Evolutionary conservation across 2,113 vertebrate species (phyloP), one percentile per base, ranked within the genome.

Genomic region (Pelusios castaneus): DNA sequence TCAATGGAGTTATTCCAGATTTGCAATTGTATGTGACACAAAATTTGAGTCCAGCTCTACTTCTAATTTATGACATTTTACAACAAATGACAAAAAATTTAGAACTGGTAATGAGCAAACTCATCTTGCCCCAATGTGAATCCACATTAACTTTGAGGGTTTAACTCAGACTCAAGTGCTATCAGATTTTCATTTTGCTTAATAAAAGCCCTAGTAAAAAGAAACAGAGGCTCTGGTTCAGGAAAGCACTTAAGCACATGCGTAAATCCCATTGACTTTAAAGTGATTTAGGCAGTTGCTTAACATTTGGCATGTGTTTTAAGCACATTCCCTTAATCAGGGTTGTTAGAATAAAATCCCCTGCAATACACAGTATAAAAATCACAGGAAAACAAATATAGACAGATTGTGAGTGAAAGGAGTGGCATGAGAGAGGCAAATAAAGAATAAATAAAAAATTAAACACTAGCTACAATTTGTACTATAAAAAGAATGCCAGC

Each of bases 221-320:
- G 87, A 88, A 90, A 95, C 83, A 86, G 92, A 95, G 43, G 10
- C 51, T 63, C 91, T 95, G 0, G 83, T 92, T 85, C 90, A 84
- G 79, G 85, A 88, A 75, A 94, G 45, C 77, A 67, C 19, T 92
- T 82, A 88, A 89, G 60, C 34, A 16, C 89, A 55, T 85, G 56
- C 31, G 56, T 90, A 17, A 22, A 60, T 94, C 79, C 27, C 34
- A 52, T 21, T 49, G n/a, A 67, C 51, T 55, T 82, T 55, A 82
- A n/a, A 77, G 91, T 56, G 70, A 87, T 87, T 34, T 87, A 81
- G 63, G 27, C 47, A 38, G 2, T 1, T 88, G 45, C 85, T 91
- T 97, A 83, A 88, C 90, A 38, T 38, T 75, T 89, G 55, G 88
- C 81, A 56, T 60, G 6, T 81, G 45, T 63, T 94, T 89, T 80